A percentile compares a stretch with the other conserved stretches of the same genome.
phyloP scores from a whole-genome alignment of 2,797 vertebrate genomes.

The Myotis vivesi region DNA sequence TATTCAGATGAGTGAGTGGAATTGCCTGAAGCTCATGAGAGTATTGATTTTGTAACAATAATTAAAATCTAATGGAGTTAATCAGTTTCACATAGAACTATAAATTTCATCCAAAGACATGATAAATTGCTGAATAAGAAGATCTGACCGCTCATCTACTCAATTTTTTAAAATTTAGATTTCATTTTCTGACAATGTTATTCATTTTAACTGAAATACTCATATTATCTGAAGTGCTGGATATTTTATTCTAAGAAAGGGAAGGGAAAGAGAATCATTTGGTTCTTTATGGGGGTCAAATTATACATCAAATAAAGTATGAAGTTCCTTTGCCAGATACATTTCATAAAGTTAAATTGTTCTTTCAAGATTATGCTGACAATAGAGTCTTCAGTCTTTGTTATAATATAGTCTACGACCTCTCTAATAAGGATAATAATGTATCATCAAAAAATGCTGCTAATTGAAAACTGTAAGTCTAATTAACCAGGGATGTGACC shows the following conservation, averaged over 20 bases:
- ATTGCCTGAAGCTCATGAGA: conserved; percentile 26
- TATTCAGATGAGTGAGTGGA: conserved; percentile 52
- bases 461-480: conserved; percentile 74
- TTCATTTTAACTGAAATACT: conserved; percentile 59
- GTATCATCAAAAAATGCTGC: conserved; percentile 69
- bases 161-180: conserved; percentile 71
- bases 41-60: conserved; percentile 70
- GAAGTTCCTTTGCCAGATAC: conserved; percentile 59
- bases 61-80: conserved; percentile 78
- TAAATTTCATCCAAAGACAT: conserved; percentile 73
- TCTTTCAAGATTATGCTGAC: conserved; percentile 55
- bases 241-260: conserved; percentile 48
- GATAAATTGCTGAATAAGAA: conserved; percentile 70
- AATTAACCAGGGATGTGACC: conserved; percentile 70
- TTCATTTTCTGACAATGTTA: conserved; percentile 67
- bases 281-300: conserved; percentile 73
- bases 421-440: conserved; percentile 68
- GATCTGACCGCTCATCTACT: conserved; percentile 62
- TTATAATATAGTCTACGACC: conserved; percentile 69
- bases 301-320: conserved; percentile 59
- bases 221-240: conserved; percentile 25
- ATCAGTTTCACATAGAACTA: conserved; percentile 73
- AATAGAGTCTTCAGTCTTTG: conserved; percentile 60
- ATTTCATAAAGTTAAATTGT: conserved; percentile 66
- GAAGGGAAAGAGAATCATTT: conserved; percentile 49